A percentile compares a stretch with the other conserved stretches of the same genome.
These are phyloP conservation scores for Drosophila merina DNA, from an alignment of 2,888 invertebrate species.

Conservation along the genomic window DNA sequence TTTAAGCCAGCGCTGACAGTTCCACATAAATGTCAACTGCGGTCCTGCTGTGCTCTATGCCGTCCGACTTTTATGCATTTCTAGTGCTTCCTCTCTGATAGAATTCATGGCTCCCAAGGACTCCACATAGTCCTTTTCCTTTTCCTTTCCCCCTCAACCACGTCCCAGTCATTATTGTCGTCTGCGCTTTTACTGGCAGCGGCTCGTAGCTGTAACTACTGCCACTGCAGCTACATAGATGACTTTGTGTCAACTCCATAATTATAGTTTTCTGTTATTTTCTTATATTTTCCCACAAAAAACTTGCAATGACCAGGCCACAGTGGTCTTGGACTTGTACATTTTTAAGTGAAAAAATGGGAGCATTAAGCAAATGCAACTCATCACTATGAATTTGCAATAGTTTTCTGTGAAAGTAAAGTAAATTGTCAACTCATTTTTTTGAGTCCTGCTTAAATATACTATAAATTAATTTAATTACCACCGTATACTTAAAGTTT, in stretches of 20 bases:
- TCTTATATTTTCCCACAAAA: conserved; percentile 36
- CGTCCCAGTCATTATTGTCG: conserved; percentile 65
- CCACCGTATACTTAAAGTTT: conserved; percentile 36
- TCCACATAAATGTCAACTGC: conserved; percentile 72
- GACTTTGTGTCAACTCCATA: conserved; percentile 78
- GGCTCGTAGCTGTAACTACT: conserved; percentile 22
- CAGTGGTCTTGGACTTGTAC: conserved; percentile 40
- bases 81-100: conserved; percentile 62
- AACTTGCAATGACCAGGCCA: conserved; percentile 58
- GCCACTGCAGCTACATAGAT: conserved; percentile 46
- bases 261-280: conserved; percentile 64
- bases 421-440: neutral
- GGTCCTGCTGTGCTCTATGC: conserved; percentile 69
- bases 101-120: conserved; percentile 50
- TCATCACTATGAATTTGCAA: neutral
- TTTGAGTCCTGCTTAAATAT: neutral
- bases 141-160: conserved; percentile 5
- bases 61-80: conserved; percentile 76
- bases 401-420: neutral
- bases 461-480: neutral
- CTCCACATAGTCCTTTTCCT: conserved; percentile 43
- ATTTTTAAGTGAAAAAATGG: neutral
- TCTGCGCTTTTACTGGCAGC: conserved; percentile 59
- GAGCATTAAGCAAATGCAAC: neutral
- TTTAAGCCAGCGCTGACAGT: conserved; percentile 44